phyloP scores from a whole-genome alignment of 1,140 invertebrate genomes.

The Ceratoteleas bidentatus region DNA sequence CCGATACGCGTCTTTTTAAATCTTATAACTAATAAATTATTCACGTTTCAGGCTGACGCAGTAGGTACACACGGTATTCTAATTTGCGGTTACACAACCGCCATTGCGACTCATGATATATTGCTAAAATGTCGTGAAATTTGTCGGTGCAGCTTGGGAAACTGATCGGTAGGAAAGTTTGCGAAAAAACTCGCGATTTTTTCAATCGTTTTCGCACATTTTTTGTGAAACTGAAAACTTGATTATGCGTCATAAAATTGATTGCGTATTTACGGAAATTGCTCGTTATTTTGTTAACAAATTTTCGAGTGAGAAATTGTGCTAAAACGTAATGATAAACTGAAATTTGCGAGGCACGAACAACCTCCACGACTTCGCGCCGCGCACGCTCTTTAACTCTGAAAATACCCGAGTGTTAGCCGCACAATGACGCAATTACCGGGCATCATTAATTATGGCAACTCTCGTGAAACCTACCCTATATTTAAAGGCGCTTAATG shows the following conservation, averaged over 20 bases:
- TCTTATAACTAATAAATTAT: conserved; percentile 36
- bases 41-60: conserved; percentile 1
- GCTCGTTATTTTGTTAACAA: no score
- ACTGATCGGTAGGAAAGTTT: conserved; percentile 4
- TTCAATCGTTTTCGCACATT: no score
- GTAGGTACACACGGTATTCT: not conserved
- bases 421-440: conserved; percentile 17
- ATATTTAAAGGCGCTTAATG: conserved; percentile 31
- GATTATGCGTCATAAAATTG: no score
- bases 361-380: not conserved
- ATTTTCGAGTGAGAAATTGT: no score
- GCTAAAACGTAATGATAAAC: not conserved
- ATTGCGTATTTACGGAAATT: no score
- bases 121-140: conserved; percentile 13
- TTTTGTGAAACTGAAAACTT: no score
- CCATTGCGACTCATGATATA: conserved; percentile 8
- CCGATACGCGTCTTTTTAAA: conserved; percentile 30
- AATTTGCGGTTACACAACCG: conserved; percentile 15
- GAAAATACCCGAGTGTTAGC: conserved; percentile 4
- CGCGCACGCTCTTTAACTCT: not conserved
- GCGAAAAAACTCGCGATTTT: not conserved
- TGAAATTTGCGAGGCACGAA: not conserved
- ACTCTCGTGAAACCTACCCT: conserved; percentile 18
- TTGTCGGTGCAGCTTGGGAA: conserved; percentile 1
- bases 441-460: conserved; percentile 21